Evolutionary conservation across 2,888 invertebrate species (phyloP).

Genomic region (Tipula unca): DNA sequence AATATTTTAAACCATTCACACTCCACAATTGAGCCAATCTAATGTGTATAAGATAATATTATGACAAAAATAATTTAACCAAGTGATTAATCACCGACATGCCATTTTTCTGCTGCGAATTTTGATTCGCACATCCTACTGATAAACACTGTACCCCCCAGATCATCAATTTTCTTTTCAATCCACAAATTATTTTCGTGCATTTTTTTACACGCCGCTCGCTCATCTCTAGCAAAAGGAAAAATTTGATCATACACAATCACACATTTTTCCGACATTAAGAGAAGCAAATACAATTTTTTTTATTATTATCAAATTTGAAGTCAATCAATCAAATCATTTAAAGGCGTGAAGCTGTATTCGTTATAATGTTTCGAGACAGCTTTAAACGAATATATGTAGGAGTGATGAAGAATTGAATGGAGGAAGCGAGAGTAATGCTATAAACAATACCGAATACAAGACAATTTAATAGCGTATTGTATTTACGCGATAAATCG

Average conservation of each 20-base stretch:
- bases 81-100: not conserved
- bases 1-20: not conserved
- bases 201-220: not conserved
- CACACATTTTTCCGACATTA: not conserved
- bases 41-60: not conserved
- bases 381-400: not conserved
- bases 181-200: not conserved
- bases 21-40: not conserved
- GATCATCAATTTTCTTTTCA: not conserved
- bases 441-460: not conserved
- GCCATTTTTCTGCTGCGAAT: not conserved
- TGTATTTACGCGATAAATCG: not conserved
- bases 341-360: not conserved
- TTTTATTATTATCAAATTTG: not conserved
- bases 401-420: not conserved
- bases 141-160: not conserved
- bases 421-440: not conserved
- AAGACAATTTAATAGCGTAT: not conserved
- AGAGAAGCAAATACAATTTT: not conserved
- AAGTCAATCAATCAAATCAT: not conserved
- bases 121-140: not conserved
- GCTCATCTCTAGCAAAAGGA: not conserved
- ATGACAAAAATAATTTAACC: not conserved
- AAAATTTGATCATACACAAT: not conserved
- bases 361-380: not conserved